Evolutionary conservation across 1,140 invertebrate species (phyloP).

Genomic region (Meloidogyne hapla): DNA sequence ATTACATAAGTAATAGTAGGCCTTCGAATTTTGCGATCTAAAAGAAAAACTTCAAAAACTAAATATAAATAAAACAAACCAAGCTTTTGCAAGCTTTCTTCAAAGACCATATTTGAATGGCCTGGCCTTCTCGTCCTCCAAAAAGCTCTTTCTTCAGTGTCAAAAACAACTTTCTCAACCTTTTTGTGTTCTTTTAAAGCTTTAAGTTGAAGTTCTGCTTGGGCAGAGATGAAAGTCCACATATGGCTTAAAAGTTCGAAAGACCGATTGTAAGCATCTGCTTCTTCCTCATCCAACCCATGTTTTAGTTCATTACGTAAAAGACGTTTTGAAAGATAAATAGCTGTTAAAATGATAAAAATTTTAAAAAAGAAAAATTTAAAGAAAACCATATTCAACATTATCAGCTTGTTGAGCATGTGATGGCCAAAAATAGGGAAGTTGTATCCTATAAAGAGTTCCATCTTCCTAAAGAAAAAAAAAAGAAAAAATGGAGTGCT

Average conservation of each 20-base stretch:
- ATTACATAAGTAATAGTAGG: neutral
- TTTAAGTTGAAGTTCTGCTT: slow-evolving; percentile 63
- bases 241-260: slow-evolving; percentile 62
- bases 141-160: slow-evolving; percentile 92
- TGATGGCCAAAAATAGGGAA: slow-evolving; percentile 64
- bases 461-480: slow-evolving; percentile 59
- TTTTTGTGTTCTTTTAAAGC: slow-evolving; percentile 88
- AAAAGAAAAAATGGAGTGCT: no score
- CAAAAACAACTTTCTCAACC: slow-evolving; percentile 87
- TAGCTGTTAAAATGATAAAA: slow-evolving; percentile 43
- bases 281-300: slow-evolving; percentile 62
- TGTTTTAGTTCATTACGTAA: slow-evolving; percentile 62
- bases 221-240: slow-evolving; percentile 63
- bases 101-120: slow-evolving; percentile 53
- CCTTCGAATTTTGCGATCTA: slow-evolving; percentile 37
- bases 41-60: neutral
- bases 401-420: slow-evolving; percentile 61
- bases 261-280: slow-evolving; percentile 60
- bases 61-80: neutral
- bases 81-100: slow-evolving; percentile 50
- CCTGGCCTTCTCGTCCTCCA: slow-evolving; percentile 79
- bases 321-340: slow-evolving; percentile 62
- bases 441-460: slow-evolving; percentile 61
- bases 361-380: slow-evolving; percentile 15
- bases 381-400: slow-evolving; percentile 58